Percentiles rank a stretch among this genome's conserved stretches.
Evolutionary conservation across 2,888 invertebrate species (phyloP).

Genomic region (Eucera pruinosa): DNA sequence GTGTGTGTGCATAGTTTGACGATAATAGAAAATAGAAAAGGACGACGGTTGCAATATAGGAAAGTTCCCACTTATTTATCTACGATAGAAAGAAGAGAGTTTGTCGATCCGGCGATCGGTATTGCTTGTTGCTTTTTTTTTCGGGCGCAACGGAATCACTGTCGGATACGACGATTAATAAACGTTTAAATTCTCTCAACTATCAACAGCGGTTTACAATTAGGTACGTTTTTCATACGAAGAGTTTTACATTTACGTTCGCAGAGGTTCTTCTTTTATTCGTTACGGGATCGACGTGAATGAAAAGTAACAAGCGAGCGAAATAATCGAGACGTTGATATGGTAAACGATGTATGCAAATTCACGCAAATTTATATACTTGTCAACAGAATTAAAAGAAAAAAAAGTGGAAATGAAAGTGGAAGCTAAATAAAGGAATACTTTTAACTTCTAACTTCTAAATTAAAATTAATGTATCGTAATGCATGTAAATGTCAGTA

Average conservation of each 20-base stretch:
- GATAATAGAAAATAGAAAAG: slow-evolving; percentile 34
- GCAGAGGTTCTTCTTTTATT: slow-evolving; percentile 32
- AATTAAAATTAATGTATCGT: no score
- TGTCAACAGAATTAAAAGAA: no score
- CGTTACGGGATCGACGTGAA: no score
- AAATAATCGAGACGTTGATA: no score
- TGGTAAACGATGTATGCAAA: no score
- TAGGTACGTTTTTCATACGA: slow-evolving; percentile 35
- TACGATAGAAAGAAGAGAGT: slow-evolving; percentile 20
- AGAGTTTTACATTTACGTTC: slow-evolving; percentile 29
- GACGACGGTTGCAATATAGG: slow-evolving; percentile 7
- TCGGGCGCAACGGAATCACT: slow-evolving; percentile 67
- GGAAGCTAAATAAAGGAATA: no score
- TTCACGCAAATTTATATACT: no score
- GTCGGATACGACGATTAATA: slow-evolving; percentile 57
- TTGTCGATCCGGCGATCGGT: slow-evolving; percentile 19
- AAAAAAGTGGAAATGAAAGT: no score
- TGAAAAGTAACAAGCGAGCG: no score
- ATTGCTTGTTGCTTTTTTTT: slow-evolving; percentile 60
- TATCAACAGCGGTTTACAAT: slow-evolving; percentile 60
- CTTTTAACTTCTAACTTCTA: no score
- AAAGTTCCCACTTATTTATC: slow-evolving; percentile 11
- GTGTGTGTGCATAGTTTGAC: not conserved
- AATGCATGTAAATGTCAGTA: no score
- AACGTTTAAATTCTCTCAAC: slow-evolving; percentile 59